Percentiles rank a stretch among this genome's conserved stretches.
Evolutionary conservation across 1,140 invertebrate genomes (phyloP).

Genomic region (Dendroctonus ponderosae): DNA sequence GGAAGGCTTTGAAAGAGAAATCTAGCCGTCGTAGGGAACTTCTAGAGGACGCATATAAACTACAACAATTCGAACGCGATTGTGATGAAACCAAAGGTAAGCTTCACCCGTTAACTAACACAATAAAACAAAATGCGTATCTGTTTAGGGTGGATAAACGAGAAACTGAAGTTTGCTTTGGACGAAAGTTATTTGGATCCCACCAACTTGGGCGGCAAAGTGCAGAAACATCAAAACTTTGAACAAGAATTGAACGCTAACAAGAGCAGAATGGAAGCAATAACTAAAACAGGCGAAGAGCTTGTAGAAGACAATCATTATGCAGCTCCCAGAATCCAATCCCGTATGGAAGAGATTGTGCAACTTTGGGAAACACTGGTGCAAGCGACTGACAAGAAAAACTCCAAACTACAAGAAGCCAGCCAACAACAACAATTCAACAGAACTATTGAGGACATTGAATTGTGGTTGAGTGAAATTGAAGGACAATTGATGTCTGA

Average conservation of each 20-base stretch:
- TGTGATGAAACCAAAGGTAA: slow-evolving; percentile 94
- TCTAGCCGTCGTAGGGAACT: slow-evolving; percentile 76
- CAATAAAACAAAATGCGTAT: neutral
- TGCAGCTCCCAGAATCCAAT: slow-evolving; percentile 73
- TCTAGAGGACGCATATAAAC: slow-evolving; percentile 89
- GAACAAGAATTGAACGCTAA: slow-evolving; percentile 94
- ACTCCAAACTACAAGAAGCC: slow-evolving; percentile 86
- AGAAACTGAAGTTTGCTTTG: slow-evolving; percentile 97
- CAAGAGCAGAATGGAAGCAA: slow-evolving; percentile 90
- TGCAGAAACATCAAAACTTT: slow-evolving; percentile 99
- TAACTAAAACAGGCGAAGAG: slow-evolving; percentile 78
- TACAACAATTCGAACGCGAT: slow-evolving; percentile 97
- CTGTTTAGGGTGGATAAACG: slow-evolving; percentile 86
- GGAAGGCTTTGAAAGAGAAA: slow-evolving; percentile 84
- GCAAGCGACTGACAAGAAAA: slow-evolving; percentile 90
- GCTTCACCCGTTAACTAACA: neutral
- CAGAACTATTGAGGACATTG: slow-evolving; percentile 95
- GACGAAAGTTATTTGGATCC: slow-evolving; percentile 98
- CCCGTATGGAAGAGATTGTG: slow-evolving; percentile 88
- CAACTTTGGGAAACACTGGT: slow-evolving; percentile 89
- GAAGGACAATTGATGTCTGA: slow-evolving; percentile 95
- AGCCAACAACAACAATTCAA: slow-evolving; percentile 98
- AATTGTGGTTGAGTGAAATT: slow-evolving; percentile 96
- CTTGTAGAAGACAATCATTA: slow-evolving; percentile 77
- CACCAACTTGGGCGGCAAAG: slow-evolving; percentile 97